Evolutionary conservation across 1,140 invertebrate genomes (phyloP).

Genomic region (Drosophila punjabiensis): DNA sequence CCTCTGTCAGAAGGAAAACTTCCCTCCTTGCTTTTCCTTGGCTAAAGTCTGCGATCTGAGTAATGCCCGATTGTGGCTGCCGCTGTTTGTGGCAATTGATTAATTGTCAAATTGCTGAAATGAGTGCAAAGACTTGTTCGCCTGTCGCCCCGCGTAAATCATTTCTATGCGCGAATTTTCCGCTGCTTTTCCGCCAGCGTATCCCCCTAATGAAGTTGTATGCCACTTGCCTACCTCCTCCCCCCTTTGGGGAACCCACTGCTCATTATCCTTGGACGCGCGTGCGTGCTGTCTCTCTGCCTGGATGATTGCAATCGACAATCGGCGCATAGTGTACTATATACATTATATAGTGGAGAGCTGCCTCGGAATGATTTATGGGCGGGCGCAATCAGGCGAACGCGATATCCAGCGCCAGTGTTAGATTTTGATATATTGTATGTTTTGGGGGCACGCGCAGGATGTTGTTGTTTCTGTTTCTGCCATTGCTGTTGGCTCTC

Average conservation of each 20-base stretch:
- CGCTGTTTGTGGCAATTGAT: slow-evolving; percentile 69
- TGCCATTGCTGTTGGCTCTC: slow-evolving; percentile 20
- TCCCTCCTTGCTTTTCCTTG: slow-evolving; percentile 24
- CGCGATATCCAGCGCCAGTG: slow-evolving; percentile 73
- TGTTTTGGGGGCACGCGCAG: slow-evolving; percentile 81
- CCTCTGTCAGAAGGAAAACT: background rate
- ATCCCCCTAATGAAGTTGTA: slow-evolving; percentile 72
- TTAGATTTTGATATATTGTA: slow-evolving; percentile 82
- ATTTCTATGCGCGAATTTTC: slow-evolving; percentile 56
- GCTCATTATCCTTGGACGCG: slow-evolving; percentile 59
- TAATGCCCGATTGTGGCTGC: slow-evolving; percentile 66
- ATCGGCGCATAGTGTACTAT: slow-evolving; percentile 30
- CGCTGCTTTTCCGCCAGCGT: slow-evolving; percentile 39
- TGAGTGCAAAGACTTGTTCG: slow-evolving; percentile 83
- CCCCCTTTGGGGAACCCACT: slow-evolving; percentile 3
- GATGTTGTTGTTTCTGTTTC: slow-evolving; percentile 66
- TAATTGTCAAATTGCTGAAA: slow-evolving; percentile 84
- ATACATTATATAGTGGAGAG: slow-evolving; percentile 14
- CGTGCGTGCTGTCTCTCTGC: slow-evolving; percentile 75
- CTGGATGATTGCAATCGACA: slow-evolving; percentile 78
- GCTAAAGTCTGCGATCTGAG: slow-evolving; percentile 35
- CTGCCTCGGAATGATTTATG: slow-evolving; percentile 75
- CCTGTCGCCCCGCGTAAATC: slow-evolving; percentile 75
- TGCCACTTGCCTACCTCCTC: background rate
- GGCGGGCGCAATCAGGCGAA: slow-evolving; percentile 72